Evolutionary conservation across 2,113 vertebrate species (phyloP).

Genomic region (Prinia subflava): DNA sequence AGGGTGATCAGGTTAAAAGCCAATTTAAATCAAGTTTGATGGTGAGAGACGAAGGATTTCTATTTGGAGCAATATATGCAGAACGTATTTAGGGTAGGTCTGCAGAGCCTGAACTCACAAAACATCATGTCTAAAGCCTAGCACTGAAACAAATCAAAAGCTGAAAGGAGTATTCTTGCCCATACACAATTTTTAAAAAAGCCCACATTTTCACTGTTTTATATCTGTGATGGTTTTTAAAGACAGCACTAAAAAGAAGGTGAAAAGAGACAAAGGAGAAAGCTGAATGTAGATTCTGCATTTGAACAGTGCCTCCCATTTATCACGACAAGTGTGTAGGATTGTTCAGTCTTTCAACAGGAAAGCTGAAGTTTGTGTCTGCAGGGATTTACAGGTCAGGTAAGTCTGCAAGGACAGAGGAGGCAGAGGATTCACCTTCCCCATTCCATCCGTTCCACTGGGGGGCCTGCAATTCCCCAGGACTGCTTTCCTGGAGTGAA

Average conservation of each 20-base stretch:
- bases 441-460: background rate
- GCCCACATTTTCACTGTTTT: background rate
- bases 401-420: background rate
- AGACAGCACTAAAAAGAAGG: background rate
- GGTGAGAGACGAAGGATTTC: background rate
- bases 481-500: background rate
- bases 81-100: background rate
- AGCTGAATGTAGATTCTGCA: accelerated
- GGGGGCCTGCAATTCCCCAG: background rate
- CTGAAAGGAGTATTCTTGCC: background rate
- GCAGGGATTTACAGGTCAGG: background rate
- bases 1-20: background rate
- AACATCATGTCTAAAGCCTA: background rate
- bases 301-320: background rate
- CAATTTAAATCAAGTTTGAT: background rate
- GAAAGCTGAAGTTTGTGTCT: background rate
- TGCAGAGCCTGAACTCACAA: background rate
- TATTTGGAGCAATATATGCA: background rate
- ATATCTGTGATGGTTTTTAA: background rate
- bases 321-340: background rate
- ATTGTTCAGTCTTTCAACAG: background rate
- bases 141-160: background rate
- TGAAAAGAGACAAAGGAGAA: background rate
- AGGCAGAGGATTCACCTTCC: background rate
- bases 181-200: background rate